Conservation (phyloP, 1,140 invertebrate genomes). For the Drosophila mayri region DNA sequence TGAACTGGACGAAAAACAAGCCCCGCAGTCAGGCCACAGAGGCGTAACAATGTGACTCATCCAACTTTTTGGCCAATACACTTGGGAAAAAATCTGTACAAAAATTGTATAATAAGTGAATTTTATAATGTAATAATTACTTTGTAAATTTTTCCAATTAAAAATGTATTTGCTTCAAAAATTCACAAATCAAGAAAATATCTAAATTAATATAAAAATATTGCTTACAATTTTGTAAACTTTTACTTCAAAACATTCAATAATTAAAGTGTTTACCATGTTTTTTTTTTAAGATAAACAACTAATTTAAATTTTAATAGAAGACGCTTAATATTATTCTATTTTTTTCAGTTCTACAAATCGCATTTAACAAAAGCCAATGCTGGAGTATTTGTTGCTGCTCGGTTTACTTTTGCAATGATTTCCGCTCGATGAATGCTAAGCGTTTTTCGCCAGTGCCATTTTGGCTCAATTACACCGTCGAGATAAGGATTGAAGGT, state of each 20-base stretch:
- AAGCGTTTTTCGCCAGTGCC: constrained; percentile 18
- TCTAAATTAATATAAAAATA: not conserved
- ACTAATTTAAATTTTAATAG: too few relatives aligned
- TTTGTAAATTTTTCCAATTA: not conserved
- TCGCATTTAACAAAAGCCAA: not conserved
- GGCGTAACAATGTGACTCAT: constrained; percentile 8
- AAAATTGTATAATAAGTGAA: not conserved
- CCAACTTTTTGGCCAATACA: not conserved
- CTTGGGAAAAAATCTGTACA: not conserved
- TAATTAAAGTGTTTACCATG: not conserved
- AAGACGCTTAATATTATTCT: too few relatives aligned
- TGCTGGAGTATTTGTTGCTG: not conserved
- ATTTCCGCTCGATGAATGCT: constrained; percentile 15
- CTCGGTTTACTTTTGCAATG: constrained; percentile 6
- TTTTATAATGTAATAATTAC: too few relatives aligned
- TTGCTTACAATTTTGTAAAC: not conserved
- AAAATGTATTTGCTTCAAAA: not conserved
- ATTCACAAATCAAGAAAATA: not conserved
- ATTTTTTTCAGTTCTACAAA: too few relatives aligned
- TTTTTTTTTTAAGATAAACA: too few relatives aligned
- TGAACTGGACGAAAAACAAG: constrained; percentile 20
- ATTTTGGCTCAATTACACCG: constrained; percentile 26
- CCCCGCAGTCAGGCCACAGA: not conserved
- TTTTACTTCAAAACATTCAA: not conserved
- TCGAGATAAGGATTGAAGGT: constrained; percentile 33